These are phyloP conservation scores for Cantharis rufa DNA, from an alignment of 2,888 invertebrate species.

Conservation along the genomic window DNA sequence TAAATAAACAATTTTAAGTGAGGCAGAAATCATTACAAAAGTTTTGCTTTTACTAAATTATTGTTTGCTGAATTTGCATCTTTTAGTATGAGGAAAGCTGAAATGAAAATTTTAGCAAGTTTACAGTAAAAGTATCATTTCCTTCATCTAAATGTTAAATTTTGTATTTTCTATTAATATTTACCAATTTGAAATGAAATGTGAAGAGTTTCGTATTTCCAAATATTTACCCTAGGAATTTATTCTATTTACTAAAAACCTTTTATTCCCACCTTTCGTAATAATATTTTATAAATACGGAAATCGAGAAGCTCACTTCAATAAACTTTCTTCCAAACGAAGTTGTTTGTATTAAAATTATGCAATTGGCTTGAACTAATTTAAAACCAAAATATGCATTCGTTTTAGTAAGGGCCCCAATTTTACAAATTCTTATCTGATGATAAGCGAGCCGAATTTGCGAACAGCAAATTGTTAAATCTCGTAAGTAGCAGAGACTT, in stretches of 20 bases:
- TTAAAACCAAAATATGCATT: no score
- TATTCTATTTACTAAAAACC: neutral
- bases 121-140: neutral
- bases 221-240: neutral
- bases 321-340: neutral
- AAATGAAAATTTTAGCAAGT: neutral
- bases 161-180: neutral
- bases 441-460: no score
- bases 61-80: neutral
- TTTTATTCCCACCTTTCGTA: neutral
- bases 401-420: no score
- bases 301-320: neutral
- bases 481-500: no score
- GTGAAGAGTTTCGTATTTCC: neutral
- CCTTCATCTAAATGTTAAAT: neutral
- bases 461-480: no score
- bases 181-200: neutral
- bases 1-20: neutral
- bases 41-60: neutral
- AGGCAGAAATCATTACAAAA: neutral
- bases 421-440: no score
- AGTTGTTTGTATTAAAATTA: neutral
- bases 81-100: neutral
- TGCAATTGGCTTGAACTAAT: neutral
- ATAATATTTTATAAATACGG: neutral